Evolutionary conservation across 2,797 vertebrate species (phyloP).

Genomic region (Hoplostethus mediterraneus): DNA sequence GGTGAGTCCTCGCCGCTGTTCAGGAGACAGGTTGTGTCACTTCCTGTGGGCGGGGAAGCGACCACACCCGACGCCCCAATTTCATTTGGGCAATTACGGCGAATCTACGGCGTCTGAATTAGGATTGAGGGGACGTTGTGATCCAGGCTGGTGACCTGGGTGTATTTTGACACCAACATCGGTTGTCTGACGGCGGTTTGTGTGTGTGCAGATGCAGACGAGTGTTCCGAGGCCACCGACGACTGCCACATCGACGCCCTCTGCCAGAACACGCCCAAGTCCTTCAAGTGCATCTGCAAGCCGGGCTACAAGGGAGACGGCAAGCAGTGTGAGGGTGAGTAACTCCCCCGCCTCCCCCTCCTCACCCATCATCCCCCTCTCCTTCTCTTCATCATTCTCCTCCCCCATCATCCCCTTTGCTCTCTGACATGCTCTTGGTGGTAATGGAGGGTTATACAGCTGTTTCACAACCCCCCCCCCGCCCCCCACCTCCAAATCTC

Average conservation of each 20-base stretch:
- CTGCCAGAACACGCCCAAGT: constrained; percentile 95
- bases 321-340: constrained; percentile 93
- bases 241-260: constrained; percentile 98
- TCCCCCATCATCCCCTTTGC: not conserved
- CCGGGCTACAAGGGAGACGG: constrained; percentile 96
- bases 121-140: no score
- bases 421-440: constrained; percentile 21
- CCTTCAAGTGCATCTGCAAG: constrained; percentile 98
- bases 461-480: constrained; percentile 49
- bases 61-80: no score
- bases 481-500: not conserved
- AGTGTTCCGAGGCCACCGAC: constrained; percentile 92
- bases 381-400: not conserved
- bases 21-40: no score
- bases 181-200: no score
- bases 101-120: no score
- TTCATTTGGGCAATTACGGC: no score
- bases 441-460: constrained; percentile 57
- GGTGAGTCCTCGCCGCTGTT: no score
- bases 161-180: no score
- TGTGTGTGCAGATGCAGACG: constrained; percentile 87
- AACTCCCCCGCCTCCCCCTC: no score
- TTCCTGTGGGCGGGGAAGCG: no score
- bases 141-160: no score
- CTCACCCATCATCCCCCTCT: not conserved